Evolutionary conservation across 1,140 invertebrate species (phyloP).

Genomic region (Diploscapter pachys): DNA sequence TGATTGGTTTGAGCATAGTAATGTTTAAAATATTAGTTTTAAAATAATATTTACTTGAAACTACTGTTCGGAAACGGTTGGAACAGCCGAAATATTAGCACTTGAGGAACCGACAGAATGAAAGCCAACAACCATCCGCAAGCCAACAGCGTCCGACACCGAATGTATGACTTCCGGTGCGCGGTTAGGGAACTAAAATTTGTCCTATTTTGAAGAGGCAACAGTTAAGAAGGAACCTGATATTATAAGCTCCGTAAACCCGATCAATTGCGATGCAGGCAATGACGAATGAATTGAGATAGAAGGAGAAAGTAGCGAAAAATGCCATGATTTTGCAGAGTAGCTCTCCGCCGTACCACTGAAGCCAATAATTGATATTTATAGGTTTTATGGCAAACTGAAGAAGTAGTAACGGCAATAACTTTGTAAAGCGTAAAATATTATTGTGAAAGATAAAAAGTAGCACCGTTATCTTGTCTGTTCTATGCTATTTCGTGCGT

Average conservation of each 20-base stretch:
- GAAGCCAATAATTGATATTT: conserved; percentile 19
- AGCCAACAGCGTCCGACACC: conserved; percentile 43
- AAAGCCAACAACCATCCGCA: conserved; percentile 48
- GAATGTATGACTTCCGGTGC: conserved; percentile 39
- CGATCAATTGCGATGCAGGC: conserved; percentile 56
- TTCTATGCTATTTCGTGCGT: too few species aligned
- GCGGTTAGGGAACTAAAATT: conserved; percentile 46
- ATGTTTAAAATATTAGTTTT: too few species aligned
- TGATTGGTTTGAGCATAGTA: too few species aligned
- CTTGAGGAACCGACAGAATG: conserved; percentile 47
- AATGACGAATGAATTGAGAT: conserved; percentile 55
- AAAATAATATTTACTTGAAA: conserved; percentile 38
- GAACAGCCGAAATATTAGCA: conserved; percentile 50
- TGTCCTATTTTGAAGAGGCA: conserved; percentile 11
- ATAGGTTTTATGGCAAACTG: not conserved
- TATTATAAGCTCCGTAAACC: conserved; percentile 51
- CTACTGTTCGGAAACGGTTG: conserved; percentile 47
- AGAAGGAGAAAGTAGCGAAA: conserved; percentile 57
- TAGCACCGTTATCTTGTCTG: too few species aligned
- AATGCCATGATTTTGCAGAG: conserved; percentile 53
- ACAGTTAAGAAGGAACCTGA: conserved; percentile 42
- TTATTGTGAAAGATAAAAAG: too few species aligned
- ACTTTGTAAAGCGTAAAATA: too few species aligned
- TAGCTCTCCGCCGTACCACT: conserved; percentile 56
- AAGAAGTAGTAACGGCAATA: too few species aligned